Conservation (phyloP, 2,888 invertebrate genomes). For the Xestia c-nigrum region DNA sequence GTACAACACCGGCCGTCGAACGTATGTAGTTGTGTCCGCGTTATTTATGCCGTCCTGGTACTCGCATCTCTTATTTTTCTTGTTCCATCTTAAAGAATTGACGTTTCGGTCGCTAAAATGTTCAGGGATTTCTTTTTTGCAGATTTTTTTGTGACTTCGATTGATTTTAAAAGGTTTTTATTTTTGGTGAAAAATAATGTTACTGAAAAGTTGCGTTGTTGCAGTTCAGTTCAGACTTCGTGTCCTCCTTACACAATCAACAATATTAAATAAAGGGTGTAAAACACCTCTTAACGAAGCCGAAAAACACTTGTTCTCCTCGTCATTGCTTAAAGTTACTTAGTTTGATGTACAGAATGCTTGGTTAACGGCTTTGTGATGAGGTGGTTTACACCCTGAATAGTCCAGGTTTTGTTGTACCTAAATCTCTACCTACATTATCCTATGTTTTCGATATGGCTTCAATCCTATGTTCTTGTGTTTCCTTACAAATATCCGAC, state of each 20-base stretch:
- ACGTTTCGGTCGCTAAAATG: conserved; percentile 56
- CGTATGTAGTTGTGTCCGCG: conserved; percentile 70
- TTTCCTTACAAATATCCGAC: neutral
- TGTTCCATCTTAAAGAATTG: conserved; percentile 55
- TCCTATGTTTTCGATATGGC: neutral
- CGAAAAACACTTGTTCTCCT: too few relatives aligned
- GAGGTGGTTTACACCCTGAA: too few relatives aligned
- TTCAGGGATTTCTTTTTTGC: conserved; percentile 4
- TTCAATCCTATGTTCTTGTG: neutral
- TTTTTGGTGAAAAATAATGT: neutral
- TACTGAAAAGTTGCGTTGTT: neutral
- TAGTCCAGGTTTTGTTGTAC: neutral
- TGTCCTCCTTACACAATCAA: neutral
- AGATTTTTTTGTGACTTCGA: neutral
- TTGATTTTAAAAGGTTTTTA: neutral
- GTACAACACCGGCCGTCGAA: conserved; percentile 76
- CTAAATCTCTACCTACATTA: neutral
- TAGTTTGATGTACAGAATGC: too few relatives aligned
- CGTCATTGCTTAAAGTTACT: too few relatives aligned
- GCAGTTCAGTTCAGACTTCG: neutral
- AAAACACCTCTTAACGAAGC: too few relatives aligned
- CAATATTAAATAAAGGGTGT: too few relatives aligned
- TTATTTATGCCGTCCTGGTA: conserved; percentile 78
- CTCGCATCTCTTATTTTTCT: conserved; percentile 59
- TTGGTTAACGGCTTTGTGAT: too few relatives aligned